Base-by-base conservation (phyloP, 1,140 invertebrate genomes). In the Sarcophaga peregrina region DNA sequence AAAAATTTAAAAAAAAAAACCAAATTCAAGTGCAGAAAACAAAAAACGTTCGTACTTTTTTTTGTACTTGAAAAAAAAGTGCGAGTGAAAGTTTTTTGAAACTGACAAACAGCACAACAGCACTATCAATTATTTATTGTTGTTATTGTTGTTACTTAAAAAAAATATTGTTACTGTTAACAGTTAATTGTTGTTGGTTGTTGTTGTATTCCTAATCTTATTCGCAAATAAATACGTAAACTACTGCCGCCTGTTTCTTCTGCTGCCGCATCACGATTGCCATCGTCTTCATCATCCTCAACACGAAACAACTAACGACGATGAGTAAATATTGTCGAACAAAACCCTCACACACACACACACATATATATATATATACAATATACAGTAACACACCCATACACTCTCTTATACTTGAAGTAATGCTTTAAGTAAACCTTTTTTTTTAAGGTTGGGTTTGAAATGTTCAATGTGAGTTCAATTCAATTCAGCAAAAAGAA, bases 171-270 rank as follows among this genome's bases (percentile, higher is more conserved):
- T 37, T 37, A 37, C n/a, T n/a, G n/a, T n/a, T n/a, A n/a, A n/a
- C n/a, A n/a, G n/a, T n/a, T n/a, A n/a, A n/a, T 25, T 68, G 6
- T 68, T 68, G 15, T 25, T 20, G 1, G 25, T 37, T 37, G 25
- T 52, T 78, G n/a, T 9, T 25, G 47, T 50, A 78, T 78, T 78
- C 50, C 75, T 78, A 78, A 78, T 78, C 75, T 78, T 78, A 78
- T 78, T 78, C 50, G 20, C 75, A 48, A 78, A 78, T 50, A 78
- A 25, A 50, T 25, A 76, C 8, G 37, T 13, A 47, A 10, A 75
- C 47, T 46, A 76, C 74, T 62, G 25, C 9, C 15, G 58, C 15
- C 58, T 54, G 52, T 5, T 37, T 1, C 25, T 4, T 37, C 25
- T 37, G 25, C 25, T 37, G 25, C 25, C 4, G 25, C 25, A 2